Evolutionary conservation across 2,888 invertebrate species (phyloP), one percentile per base, ranked within the genome.

Genomic region (Amphipyra berbera): DNA sequence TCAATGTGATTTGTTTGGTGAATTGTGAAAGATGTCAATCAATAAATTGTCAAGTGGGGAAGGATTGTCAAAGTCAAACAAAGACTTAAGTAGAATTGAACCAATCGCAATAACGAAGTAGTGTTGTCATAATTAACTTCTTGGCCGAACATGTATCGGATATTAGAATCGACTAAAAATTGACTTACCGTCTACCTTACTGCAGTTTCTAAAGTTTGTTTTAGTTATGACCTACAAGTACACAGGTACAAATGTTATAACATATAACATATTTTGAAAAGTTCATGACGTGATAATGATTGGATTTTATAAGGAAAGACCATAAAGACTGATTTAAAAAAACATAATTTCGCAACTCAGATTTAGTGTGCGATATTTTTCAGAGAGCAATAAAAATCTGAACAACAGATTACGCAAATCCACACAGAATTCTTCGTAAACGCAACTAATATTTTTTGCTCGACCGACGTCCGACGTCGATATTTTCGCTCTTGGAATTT

Each of bases 381-480:
- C n/a, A n/a, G n/a, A n/a, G n/a, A n/a, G n/a, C n/a, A n/a, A n/a
- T n/a, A n/a, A n/a, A n/a, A n/a, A n/a, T n/a, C 21, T 30, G 5
- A 47, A 0, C n/a, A 13, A 12, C 0, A 27, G 2, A 41, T 46
- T n/a, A 12, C 13, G 7, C 27, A 10, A 33, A 14, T 1, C 1
- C 12, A 13, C 3, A 35, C 3, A 42, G 8, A 6, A 59, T 9
- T 41, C 79, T 68, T 53, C 9, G 55, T 59, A 71, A 79, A 76
- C 54, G 35, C 44, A 9, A 40, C 8, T n/a, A 14, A 65, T 14
- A 52, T 54, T 68, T 75, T 75, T 79, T 76, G 59, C 48, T 65
- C 12, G 62, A 62, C 55, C 55, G 76, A 84, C 80, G 81, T 85
- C 55, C 55, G 76, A 84, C 80, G 81, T 85, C 82, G 82, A 82